Evolutionary conservation across 1,140 invertebrate species (phyloP).

Genomic region (roundworm (Caenorhabditis elegans)): DNA sequence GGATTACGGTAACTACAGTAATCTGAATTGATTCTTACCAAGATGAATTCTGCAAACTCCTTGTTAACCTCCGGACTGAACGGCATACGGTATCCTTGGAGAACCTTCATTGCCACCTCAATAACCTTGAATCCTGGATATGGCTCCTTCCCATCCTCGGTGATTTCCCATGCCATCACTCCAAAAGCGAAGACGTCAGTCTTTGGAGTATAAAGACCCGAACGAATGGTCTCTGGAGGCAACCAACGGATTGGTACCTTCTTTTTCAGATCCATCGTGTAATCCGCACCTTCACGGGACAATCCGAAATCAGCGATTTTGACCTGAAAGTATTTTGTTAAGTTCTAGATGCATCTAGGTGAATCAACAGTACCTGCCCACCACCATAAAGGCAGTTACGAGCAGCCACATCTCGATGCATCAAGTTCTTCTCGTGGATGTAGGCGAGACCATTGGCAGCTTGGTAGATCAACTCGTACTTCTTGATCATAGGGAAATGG

Average conservation of each 20-base stretch:
- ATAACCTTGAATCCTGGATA: slow-evolving; percentile 49
- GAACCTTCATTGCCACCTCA: slow-evolving; percentile 41
- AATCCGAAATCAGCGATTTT: slow-evolving; percentile 51
- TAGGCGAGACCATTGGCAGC: slow-evolving; percentile 53
- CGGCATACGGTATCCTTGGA: slow-evolving; percentile 43
- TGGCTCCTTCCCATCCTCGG: no score
- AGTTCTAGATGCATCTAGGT: no score
- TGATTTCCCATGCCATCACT: no score
- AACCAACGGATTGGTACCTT: slow-evolving; percentile 49
- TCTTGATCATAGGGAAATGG: slow-evolving; percentile 21
- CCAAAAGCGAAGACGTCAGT: slow-evolving; percentile 49
- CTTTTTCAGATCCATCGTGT: slow-evolving; percentile 42
- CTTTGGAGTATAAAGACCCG: slow-evolving; percentile 41
- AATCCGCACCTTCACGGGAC: slow-evolving; percentile 40
- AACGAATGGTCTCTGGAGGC: slow-evolving; percentile 45
- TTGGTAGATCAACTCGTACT: slow-evolving; percentile 52
- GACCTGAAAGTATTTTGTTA: slow-evolving; percentile 1
- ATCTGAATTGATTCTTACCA: no score
- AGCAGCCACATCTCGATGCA: slow-evolving; percentile 56
- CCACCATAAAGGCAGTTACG: slow-evolving; percentile 51
- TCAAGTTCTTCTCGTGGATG: slow-evolving; percentile 50
- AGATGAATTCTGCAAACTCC: background rate
- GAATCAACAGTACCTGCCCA: background rate
- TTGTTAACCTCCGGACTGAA: background rate
- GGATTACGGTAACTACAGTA: background rate